Evolutionary conservation across 2,797 vertebrate species (phyloP), one percentile per base, ranked within the genome.

Genomic region (Heliangelus exortis): DNA sequence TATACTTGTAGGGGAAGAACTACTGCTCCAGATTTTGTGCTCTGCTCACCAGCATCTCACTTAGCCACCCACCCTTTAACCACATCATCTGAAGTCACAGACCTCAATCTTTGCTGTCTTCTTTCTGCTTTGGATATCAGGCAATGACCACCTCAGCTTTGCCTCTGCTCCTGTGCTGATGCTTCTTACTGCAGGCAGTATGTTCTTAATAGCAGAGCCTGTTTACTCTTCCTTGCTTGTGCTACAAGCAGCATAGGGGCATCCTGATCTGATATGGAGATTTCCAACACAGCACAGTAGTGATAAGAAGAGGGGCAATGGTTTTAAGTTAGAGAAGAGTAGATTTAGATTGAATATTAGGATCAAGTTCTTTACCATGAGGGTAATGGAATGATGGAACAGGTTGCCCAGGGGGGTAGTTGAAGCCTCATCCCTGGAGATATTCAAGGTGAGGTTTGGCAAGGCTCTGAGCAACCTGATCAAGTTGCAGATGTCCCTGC

Each of bases 261-360:
- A 65, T 20, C 45, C 36, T 25, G n/a, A 68, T 51, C 20, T 1
- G 4, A 48, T 6, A 61, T 0, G 2, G 18, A 41, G 10, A 58
- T 19, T n/a, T 50, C 18, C 62, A 48, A 12, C 36, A 20, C 10
- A 31, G 48, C 0, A 0, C 3, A 73, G 20, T 18, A 76, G 43
- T 15, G 39, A 15, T 14, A 41, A 13, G 39, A 41, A 14, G 39
- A 41, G 39, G 39, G 13, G 39, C 5, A 41, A 41, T 41, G 39
- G 39, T 14, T 41, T 41, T 41, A 41, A 41, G 6, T 41, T 41
- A 41, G 39, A 41, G 39, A 41, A 41, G 39, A 41, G 39, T 14
- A 41, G 13, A 41, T 14, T 39, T 13, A 39, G 39, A 39, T 41
- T 41, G 39, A 13, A 5, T 41, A 41, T 41, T 41, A 41, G 39